Conservation (phyloP, 2,888 invertebrate species). For the Psococerastis gibbosa region DNA sequence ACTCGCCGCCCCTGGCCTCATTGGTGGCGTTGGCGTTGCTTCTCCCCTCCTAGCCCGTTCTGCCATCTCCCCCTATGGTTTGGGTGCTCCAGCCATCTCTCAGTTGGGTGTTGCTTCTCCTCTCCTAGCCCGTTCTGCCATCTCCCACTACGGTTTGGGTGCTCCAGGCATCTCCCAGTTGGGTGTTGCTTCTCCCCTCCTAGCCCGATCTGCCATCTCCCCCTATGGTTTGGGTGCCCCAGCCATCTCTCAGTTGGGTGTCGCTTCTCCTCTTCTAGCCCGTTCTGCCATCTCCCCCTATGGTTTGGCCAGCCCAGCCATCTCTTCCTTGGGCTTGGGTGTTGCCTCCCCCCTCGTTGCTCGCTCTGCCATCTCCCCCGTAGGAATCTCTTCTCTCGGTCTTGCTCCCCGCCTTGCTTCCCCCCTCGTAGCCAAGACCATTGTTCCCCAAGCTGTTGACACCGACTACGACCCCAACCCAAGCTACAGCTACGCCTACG, state of each 20-base stretch:
- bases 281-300: no score
- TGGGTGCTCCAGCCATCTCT: no score
- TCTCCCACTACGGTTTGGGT: neutral
- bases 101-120: no score
- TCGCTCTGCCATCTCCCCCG: neutral
- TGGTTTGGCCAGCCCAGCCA: no score
- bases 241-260: neutral
- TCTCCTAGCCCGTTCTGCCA: no score
- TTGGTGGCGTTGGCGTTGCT: neutral
- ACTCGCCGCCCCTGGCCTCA: neutral
- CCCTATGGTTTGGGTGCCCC: neutral
- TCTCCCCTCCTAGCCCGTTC: no score
- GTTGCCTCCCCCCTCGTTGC: neutral
- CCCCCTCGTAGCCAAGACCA: slow-evolving; percentile 10
- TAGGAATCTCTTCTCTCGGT: neutral
- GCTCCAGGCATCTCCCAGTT: neutral
- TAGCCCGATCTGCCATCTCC: neutral
- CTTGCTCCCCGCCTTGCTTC: neutral
- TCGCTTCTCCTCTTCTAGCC: neutral
- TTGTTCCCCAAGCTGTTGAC: slow-evolving; percentile 2
- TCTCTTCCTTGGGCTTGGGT: neutral
- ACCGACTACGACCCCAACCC: slow-evolving; percentile 4
- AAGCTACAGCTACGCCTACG: neutral
- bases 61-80: no score
- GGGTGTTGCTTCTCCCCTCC: neutral